Base-by-base conservation (phyloP, 2,797 vertebrate species). In the Psittacula derbiana region DNA sequence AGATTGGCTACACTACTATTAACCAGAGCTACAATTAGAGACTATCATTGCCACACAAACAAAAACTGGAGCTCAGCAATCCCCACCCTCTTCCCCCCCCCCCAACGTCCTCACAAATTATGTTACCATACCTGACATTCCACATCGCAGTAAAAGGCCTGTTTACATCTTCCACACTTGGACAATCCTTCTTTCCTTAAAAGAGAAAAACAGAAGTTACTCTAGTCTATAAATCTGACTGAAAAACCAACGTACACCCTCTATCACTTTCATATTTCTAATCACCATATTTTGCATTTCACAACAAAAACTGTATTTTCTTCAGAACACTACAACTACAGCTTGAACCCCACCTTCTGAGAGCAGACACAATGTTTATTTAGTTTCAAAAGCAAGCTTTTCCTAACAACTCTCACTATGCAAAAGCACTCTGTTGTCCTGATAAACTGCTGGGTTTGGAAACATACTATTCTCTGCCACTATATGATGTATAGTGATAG, bases 131-230 rank as follows among this genome's bases (percentile, higher is more conserved):
- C 99, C 99, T 99, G 99, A 91, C 99, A 99, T 71, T 98, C 98
- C 64, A 96, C 98, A 82, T 99, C 97, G 98, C 99, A 99, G 98
- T 99, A 99, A 93, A 98, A 99, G 17, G 99, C 99, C 97, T 99
- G 99, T 95, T 98, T 99, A 97, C 99, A 99, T 88, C 99, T 99
- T 93, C 99, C 99, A 93, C 99, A 99, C 96, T 98, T 99, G 88
- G 99, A 99, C 97, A 99, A 97, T n/a, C 97, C 97, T 94, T 99
- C 98, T 98, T 99, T 99, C 97, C 99, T 99, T 94, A 55, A 97
- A 97, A 97, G 97, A 93, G 44, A 97, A 96, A 96, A 98, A 93
- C 72, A 96, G 40, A 96, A 81, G 53, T 91, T 88, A 90, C 61
- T 84, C 40, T 78, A 50, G 12, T 79, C 16, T 61, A 66, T 62